These are phyloP conservation scores for Orthosia incerta DNA, from an alignment of 2,888 invertebrate genomes.

Conservation along the genomic window DNA sequence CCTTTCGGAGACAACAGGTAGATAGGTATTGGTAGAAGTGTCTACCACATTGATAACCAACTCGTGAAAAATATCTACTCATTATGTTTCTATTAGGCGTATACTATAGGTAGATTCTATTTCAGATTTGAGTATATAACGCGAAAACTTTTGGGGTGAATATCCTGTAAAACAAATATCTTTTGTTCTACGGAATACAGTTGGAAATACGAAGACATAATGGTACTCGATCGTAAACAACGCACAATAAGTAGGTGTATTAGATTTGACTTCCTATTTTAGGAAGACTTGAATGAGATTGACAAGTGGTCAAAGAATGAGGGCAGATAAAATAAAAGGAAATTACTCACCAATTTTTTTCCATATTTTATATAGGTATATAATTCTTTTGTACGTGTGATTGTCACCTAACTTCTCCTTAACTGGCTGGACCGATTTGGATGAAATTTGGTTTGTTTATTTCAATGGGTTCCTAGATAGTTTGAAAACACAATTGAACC, in stretches of 20 bases:
- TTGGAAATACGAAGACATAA: slow-evolving; percentile 7
- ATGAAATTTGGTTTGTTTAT: too few species aligned
- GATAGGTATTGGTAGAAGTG: not conserved
- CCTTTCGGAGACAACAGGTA: not conserved
- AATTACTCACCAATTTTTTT: too few species aligned
- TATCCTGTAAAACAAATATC: slow-evolving; percentile 11
- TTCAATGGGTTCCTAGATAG: too few species aligned
- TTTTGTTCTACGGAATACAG: not conserved
- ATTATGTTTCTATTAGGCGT: not conserved
- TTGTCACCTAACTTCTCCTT: too few species aligned
- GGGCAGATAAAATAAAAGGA: too few species aligned
- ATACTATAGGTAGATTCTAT: not conserved
- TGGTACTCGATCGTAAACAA: slow-evolving; percentile 13
- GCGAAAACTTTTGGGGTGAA: slow-evolving; percentile 13
- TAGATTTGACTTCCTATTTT: not conserved
- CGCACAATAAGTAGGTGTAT: not conserved
- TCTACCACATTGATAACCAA: not conserved
- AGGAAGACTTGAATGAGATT: not conserved
- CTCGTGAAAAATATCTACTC: not conserved
- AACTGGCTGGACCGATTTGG: too few species aligned
- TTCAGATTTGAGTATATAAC: too few species aligned
- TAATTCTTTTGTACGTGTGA: too few species aligned
- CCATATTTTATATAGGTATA: too few species aligned
- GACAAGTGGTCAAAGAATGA: not conserved
- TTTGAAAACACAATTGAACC: too few species aligned